These are phyloP conservation scores for Agonopterix heracliana DNA, from an alignment of 2,888 invertebrate species.

Conservation along the genomic window DNA sequence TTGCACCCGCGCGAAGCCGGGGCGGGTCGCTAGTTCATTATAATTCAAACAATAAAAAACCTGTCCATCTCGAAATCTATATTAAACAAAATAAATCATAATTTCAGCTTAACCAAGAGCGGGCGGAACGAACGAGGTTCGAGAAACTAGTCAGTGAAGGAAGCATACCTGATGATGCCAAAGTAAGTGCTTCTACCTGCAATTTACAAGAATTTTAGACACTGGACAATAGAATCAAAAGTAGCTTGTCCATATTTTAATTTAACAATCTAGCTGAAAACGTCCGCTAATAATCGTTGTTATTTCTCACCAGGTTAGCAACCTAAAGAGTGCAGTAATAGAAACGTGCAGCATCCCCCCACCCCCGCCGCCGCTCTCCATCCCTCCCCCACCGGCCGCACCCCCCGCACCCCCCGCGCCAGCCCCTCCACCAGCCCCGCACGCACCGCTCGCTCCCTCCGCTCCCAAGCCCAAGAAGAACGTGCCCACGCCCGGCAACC, in stretches of 20 bases:
- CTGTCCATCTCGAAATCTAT: too few species aligned
- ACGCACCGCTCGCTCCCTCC: conserved; percentile 70
- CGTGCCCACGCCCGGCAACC: conserved; percentile 94
- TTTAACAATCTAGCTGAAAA: too few species aligned
- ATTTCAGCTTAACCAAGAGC: conserved; percentile 80
- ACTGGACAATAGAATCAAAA: neutral
- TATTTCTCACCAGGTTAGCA: conserved; percentile 49
- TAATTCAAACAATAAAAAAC: too few species aligned
- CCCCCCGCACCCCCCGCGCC: conserved; percentile 78
- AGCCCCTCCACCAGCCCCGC: conserved; percentile 75
- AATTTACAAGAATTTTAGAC: neutral
- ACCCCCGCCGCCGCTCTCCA: conserved; percentile 50
- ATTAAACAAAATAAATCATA: neutral
- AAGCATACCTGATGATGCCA: conserved; percentile 95
- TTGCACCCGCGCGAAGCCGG: too few species aligned
- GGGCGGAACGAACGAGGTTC: conserved; percentile 86
- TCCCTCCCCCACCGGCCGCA: conserved; percentile 76
- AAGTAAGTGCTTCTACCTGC: conserved; percentile 67
- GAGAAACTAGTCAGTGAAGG: conserved; percentile 93
- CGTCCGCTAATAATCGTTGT: too few species aligned
- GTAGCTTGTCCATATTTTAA: neutral
- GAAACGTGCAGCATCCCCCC: conserved; percentile 47
- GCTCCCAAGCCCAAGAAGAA: conserved; percentile 84
- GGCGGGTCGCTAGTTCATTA: too few species aligned
- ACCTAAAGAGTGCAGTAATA: conserved; percentile 64